Conservation (phyloP, 2,113 vertebrate species). For the Platycercus adscitus region DNA sequence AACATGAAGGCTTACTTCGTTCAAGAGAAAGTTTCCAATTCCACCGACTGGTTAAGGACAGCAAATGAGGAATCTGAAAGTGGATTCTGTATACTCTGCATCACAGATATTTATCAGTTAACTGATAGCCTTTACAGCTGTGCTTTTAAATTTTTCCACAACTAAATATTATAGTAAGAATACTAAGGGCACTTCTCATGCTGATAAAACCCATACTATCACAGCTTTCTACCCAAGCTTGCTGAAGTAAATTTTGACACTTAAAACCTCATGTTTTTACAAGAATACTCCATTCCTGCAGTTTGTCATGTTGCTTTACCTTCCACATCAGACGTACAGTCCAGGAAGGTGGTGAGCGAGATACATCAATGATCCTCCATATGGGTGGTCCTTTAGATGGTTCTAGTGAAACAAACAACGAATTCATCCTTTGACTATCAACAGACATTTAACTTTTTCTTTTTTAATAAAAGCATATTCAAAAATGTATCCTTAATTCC, state of each 20-base stretch:
- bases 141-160: not conserved
- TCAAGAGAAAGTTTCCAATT: not conserved
- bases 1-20: not conserved
- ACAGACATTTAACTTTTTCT: not conserved
- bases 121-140: not conserved
- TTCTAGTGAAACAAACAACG: constrained; percentile 65
- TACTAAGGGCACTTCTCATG: not conserved
- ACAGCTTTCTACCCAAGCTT: not conserved
- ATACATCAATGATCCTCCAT: constrained; percentile 77
- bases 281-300: not conserved
- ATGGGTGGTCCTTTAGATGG: constrained; percentile 82
- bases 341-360: not conserved
- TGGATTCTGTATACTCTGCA: not conserved
- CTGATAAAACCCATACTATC: not conserved
- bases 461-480: not conserved
- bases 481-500: not conserved
- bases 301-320: constrained; percentile 72
- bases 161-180: not conserved
- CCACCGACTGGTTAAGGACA: not conserved
- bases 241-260: not conserved
- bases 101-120: not conserved
- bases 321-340: constrained; percentile 83
- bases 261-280: not conserved
- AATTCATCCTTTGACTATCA: not conserved
- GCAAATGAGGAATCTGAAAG: not conserved